Conservation (phyloP, 92 coral and sea anemone species). For the Palythoa caribaeorum region DNA sequence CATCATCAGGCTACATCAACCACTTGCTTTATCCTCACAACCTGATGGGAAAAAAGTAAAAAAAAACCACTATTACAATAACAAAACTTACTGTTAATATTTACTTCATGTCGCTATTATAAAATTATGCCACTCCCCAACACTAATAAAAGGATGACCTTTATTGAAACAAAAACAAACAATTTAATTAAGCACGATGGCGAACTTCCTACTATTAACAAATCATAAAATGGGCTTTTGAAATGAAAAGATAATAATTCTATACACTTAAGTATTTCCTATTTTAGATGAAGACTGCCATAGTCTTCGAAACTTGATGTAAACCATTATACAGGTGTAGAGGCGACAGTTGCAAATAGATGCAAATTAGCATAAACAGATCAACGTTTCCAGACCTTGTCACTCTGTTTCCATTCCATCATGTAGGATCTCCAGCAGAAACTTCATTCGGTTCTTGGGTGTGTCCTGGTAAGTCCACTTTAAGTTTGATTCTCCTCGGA, state of each 20-base stretch:
- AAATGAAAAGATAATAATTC: not conserved
- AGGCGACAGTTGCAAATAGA: not conserved
- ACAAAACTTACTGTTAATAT: not conserved
- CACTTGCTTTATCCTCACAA: not conserved
- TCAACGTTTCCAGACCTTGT: not conserved
- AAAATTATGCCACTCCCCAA: not conserved
- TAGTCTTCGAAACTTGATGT: not conserved
- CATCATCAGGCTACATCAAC: not conserved
- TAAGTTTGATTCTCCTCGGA: slow-evolving; percentile 1
- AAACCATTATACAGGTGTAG: not conserved
- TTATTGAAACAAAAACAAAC: not conserved
- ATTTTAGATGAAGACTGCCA: not conserved
- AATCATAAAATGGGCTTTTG: not conserved
- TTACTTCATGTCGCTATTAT: not conserved
- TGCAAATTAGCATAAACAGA: slow-evolving; percentile 3
- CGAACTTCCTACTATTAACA: not conserved
- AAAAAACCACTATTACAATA: not conserved
- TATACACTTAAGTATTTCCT: not conserved
- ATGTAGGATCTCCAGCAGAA: slow-evolving; percentile 1
- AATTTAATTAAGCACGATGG: not conserved
- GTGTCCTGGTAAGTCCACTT: slow-evolving; percentile 5
- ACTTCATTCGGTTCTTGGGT: slow-evolving; percentile 6
- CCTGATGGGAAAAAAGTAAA: slow-evolving; percentile 7
- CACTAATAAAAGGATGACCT: not conserved
- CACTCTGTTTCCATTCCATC: slow-evolving; percentile 1